Evolutionary conservation across 2,888 invertebrate species (phyloP), one percentile per base, ranked within the genome.

Genomic region (Sarcophaga caerulescens): DNA sequence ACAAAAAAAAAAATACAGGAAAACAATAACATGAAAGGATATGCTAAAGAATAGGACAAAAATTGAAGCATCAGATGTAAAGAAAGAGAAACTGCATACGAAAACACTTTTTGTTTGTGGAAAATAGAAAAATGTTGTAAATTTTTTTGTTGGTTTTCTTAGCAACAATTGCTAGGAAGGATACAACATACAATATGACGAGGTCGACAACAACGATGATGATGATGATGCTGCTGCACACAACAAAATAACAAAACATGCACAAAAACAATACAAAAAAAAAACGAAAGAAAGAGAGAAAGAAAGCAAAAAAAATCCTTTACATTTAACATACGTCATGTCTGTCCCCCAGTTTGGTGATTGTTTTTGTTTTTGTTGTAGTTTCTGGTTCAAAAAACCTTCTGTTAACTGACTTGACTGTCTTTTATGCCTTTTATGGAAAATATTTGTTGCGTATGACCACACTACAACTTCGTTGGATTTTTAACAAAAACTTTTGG

Each of bases 311-410:
- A 62, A 57, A 59, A 57, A 70, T 70, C 25, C 17, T 17, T 47
- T 10, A 5, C 52, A 47, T 69, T 57, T 57, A 57, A 62, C 62
- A 68, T 11, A n/a, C 19, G 19, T 66, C 21, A 59, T 21, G 65
- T 8, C 69, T 62, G 69, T 25, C 69, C 65, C 69, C 59, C 35
- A 47, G 35, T 35, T 35, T 2, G 8, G 10, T 35, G 8, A 35
- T 35, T 35, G 10, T 35, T 35, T 35, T 35, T 35, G 35, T 35
- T 35, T 8, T 35, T 1, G 74, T 75, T 75, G 79, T 70, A 75
- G 69, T 84, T 79, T 79, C 79, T 84, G 19, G 23, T 79, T 57
- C 12, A 4, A 6, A 17, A 60, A 79, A 69, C 75, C 74, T 79
- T 52, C 63, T 79, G 75, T 73, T 82, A 66, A 71, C 66, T 82